Evolutionary conservation across 2,113 vertebrate species (phyloP), one percentile per base, ranked within the genome.

Genomic region (Gasterosteus aculeatus): DNA sequence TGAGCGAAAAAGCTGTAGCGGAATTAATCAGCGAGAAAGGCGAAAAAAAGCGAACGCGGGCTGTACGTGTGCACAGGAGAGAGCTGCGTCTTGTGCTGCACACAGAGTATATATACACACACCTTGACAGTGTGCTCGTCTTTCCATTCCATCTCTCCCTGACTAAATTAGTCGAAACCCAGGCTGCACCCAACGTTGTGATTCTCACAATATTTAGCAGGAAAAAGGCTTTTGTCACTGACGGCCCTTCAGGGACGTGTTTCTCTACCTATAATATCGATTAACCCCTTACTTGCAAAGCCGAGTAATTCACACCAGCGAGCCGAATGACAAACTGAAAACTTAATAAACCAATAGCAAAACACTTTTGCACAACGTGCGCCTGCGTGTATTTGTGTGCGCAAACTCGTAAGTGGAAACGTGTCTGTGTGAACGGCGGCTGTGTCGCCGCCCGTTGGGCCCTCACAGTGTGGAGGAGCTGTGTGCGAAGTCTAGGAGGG

Each of bases 391-490:
- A 35, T 60, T 1, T 80, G 15, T 69, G 61, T 58, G 49, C 68
- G 11, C 61, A 26, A n/a, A 41, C 4, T 29, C 29, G 67, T 75
- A 4, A 64, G 75, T 72, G 35, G 19, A 54, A 62, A 66, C 75
- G 41, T 78, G 65, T 77, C 35, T 78, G 69, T 75, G 67, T 72
- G 72, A 71, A 72, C 72, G 68, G 65, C 67, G 12, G 5, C 56
- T 33, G 77, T 42, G 80, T 68, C 83, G 69, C 81, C n/a, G 10
- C 72, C 47, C 49, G 63, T 51, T 63, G 71, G 75, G 80, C 89
- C 87, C 91, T 95, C 95, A 99, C 94, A 99, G 95, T 82, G 98
- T 99, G 64, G 97, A 99, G 0, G 98, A 98, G 93, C 95, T 99
- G 90, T 99, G 98, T 90, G 96, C 97, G 49, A 95, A 98, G 95